Conservation (phyloP, 1,140 invertebrate genomes). For the Pteromalus puparum region DNA sequence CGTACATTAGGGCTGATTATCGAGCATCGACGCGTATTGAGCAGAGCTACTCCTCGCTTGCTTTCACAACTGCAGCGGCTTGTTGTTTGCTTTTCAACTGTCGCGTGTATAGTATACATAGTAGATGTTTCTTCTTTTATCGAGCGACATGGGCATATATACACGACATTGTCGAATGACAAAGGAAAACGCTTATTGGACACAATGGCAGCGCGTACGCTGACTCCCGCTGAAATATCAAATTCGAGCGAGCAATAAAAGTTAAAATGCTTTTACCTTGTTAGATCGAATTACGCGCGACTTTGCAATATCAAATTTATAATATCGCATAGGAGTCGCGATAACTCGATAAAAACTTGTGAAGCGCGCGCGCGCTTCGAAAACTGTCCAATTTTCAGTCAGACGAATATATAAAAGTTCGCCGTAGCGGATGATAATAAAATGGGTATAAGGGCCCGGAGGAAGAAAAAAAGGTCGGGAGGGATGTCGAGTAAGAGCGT, state of each 20-base stretch:
- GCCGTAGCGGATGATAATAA: not conserved
- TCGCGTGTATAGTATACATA: not conserved
- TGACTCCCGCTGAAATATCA: not conserved
- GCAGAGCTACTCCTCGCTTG: not conserved
- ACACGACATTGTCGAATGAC: not conserved
- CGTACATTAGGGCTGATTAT: slow-evolving; percentile 32
- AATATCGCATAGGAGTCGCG: not conserved
- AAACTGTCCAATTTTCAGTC: not conserved
- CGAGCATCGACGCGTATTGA: not conserved
- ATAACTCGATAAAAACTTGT: no score
- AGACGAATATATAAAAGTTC: not conserved
- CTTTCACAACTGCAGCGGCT: not conserved
- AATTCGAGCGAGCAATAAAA: not conserved
- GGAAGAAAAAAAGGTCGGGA: not conserved
- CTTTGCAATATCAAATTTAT: not conserved
- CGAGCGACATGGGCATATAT: not conserved
- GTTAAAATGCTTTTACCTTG: not conserved
- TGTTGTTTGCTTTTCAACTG: slow-evolving; percentile 6
- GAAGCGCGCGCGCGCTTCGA: no score
- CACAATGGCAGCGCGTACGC: not conserved
- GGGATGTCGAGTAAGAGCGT: slow-evolving; percentile 13
- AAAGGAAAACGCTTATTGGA: slow-evolving; percentile 5
- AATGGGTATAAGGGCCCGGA: not conserved
- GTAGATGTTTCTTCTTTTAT: not conserved
- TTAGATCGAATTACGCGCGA: not conserved